Evolutionary conservation across 1,140 invertebrate genomes (phyloP), one percentile per base, ranked within the genome.

Genomic region (Bombus consobrinus): DNA sequence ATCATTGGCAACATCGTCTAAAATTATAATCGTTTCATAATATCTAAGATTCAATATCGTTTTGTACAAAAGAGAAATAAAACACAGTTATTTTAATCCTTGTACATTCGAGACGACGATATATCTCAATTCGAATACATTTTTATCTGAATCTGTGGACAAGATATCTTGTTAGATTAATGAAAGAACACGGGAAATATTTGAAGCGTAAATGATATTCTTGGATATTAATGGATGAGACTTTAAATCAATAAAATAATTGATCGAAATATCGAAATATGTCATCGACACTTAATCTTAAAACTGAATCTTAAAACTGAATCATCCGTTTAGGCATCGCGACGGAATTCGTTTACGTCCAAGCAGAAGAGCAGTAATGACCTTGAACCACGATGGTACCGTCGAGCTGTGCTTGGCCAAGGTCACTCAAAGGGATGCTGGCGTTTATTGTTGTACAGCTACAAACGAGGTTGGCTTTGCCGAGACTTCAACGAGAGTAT

Each of bases 401-500:
- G 96, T 98, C 8, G 97, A 98, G 90, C 95, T 98, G 10, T 96
- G 97, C 6, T 95, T 98, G 75, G 96, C 96, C 12, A 95, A 96
- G 37, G 96, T 97, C 0, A 97, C 96, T 0, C 72, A 91, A 3
- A 94, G 96, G 39, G 98, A 99, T 94, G 97, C 97, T 6, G 99
- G 98, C 25, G 95, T 97, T n/a, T 99, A 99, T 94, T 97, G 96
- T 1, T 99, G 98, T 88, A 97, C 97, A 0, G 98, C 98, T 4
- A 97, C 96, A 13, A 99, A 99, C 94, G 97, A 97, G 87, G 97
- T 99, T 10, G 98, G 98, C 47, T 95, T 96, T 91, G 96, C 96
- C 9, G 97, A 98, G 89, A 98, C 97, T 9, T 96, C 96, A 22
- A 97, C 97, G 28, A 96, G 96, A 62, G 96, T 99, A 13, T 94